A percentile compares a stretch with the other conserved stretches of the same genome.
These are phyloP conservation scores for Elephas maximus DNA, from an alignment of 2,113 vertebrate genomes.

Conservation along the genomic window DNA sequence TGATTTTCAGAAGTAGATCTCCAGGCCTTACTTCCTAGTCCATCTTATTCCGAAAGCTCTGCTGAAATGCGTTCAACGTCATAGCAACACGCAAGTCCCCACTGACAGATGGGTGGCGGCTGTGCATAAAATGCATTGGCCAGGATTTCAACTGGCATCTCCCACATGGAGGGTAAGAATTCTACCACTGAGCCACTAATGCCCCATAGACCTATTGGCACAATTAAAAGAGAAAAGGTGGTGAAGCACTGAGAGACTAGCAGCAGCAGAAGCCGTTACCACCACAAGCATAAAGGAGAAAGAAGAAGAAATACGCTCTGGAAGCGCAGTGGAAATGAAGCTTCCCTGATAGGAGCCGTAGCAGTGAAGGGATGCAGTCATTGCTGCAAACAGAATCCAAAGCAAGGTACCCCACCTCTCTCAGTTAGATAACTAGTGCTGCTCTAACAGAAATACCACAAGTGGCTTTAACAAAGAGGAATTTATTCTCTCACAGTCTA, in stretches of 20 bases:
- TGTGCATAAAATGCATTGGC: background rate
- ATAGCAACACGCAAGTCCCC: background rate
- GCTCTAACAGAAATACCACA: too few relatives aligned
- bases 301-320: background rate
- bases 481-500: too few relatives aligned
- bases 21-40: background rate
- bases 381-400: background rate
- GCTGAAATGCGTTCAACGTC: background rate
- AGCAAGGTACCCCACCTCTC: background rate
- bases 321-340: background rate
- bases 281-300: background rate
- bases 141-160: too few relatives aligned
- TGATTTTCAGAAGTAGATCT: background rate
- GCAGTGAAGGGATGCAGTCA: background rate
- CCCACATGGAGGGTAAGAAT: too few relatives aligned
- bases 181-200: too few relatives aligned
- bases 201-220: background rate
- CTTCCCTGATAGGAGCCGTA: background rate
- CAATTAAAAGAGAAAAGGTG: background rate
- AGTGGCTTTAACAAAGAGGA: too few relatives aligned
- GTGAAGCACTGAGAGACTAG: background rate
- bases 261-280: background rate
- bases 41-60: background rate
- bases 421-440: too few relatives aligned
- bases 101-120: background rate